Base-by-base conservation (phyloP, 1,140 invertebrate genomes). In the Metaphire vulgaris region DNA sequence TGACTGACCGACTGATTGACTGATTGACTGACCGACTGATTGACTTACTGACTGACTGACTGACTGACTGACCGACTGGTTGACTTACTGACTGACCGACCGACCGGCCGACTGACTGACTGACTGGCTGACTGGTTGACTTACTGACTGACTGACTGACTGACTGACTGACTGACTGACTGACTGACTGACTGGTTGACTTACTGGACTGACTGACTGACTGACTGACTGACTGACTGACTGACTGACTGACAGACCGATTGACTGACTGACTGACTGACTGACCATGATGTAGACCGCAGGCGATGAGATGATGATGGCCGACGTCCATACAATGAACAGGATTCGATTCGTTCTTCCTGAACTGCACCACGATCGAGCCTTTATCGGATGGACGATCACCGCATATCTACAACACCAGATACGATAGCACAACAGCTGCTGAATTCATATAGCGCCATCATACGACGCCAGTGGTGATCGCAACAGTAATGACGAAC, bases 381-480 rank as follows among this genome's bases (percentile, higher is more conserved):
- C 90, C 81, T 88, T 89, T 87, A 92, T 91, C 1, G 91, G 91
- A 85, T 92, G 90, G 31, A 91, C 89, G 75, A 92, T 92, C 15
- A 91, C 91, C 76, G 92, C 91, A 84, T 92, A 92, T 80, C 91
- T 92, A 86, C 41, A n/a, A n/a, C n/a, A n/a, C n/a, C n/a, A n/a
- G n/a, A n/a, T n/a, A n/a, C n/a, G n/a, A n/a, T n/a, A n/a, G n/a
- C n/a, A n/a, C n/a, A n/a, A n/a, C n/a, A n/a, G n/a, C n/a, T n/a
- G n/a, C n/a, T n/a, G n/a, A n/a, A n/a, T n/a, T n/a, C n/a, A n/a
- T n/a, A n/a, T n/a, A n/a, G n/a, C n/a, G n/a, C n/a, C n/a, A n/a
- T n/a, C n/a, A n/a, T n/a, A n/a, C n/a, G n/a, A n/a, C n/a, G n/a
- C n/a, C n/a, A n/a, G n/a, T n/a, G n/a, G n/a, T n/a, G n/a, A n/a